Evolutionary conservation across 1,140 invertebrate species (phyloP).

Genomic region (Drosophila santomea): DNA sequence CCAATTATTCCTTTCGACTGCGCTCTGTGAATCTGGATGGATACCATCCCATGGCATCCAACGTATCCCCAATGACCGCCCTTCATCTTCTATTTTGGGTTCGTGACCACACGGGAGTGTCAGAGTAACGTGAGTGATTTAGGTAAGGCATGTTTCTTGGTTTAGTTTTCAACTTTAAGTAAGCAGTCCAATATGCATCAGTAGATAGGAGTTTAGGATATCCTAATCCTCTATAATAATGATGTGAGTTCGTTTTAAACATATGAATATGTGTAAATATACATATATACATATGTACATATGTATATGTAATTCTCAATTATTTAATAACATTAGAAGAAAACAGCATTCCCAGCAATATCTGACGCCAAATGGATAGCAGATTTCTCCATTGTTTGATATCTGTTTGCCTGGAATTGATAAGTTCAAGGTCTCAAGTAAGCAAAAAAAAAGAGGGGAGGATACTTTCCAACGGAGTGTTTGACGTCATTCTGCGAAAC

Average conservation of each 20-base stretch:
- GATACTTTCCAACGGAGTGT: neutral
- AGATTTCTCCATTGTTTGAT: neutral
- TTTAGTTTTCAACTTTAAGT: neutral
- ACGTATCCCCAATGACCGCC: neutral
- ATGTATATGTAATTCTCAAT: no score
- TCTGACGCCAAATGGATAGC: no score
- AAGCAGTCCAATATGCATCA: no score
- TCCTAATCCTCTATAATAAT: no score
- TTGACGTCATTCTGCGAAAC: slow-evolving; percentile 5
- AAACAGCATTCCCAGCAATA: no score
- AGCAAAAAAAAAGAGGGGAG: neutral
- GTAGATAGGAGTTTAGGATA: no score
- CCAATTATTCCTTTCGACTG: slow-evolving; percentile 12
- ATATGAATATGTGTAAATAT: no score
- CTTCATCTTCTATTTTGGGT: neutral
- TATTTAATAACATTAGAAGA: no score
- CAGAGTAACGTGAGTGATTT: slow-evolving; percentile 13
- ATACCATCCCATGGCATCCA: slow-evolving; percentile 16
- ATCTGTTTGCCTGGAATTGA: neutral
- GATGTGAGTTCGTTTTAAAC: no score
- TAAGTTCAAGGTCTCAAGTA: neutral
- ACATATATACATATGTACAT: no score
- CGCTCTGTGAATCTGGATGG: slow-evolving; percentile 11
- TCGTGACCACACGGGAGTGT: neutral
- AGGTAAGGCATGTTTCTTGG: neutral